A percentile compares a stretch with the other conserved stretches of the same genome.
Conservation (phyloP, 2,113 vertebrate species). For the Triplophysa siluroides region DNA sequence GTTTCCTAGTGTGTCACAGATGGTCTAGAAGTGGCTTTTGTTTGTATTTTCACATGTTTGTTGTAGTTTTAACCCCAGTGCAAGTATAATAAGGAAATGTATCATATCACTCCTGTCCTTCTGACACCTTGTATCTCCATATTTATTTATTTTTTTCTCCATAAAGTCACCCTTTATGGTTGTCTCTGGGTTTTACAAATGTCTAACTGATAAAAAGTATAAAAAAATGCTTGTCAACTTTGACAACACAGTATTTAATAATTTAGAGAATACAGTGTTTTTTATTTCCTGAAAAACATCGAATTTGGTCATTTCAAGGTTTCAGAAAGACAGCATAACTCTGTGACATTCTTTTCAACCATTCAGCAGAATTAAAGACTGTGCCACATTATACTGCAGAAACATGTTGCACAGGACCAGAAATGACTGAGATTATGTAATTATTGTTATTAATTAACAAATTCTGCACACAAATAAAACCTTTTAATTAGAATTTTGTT, state of each 20-base stretch:
- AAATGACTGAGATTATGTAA: not conserved
- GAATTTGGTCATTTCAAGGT: too few species aligned
- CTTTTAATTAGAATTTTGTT: not conserved
- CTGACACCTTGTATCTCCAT: too few species aligned
- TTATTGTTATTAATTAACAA: not conserved
- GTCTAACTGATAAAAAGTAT: too few species aligned
- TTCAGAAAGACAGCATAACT: not conserved
- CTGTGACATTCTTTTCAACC: not conserved
- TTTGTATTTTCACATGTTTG: constrained; percentile 3
- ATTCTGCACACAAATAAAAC: not conserved
- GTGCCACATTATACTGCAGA: too few species aligned
- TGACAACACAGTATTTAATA: too few species aligned
- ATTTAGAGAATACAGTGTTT: too few species aligned
- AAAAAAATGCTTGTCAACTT: too few species aligned
- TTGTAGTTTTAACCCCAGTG: not conserved
- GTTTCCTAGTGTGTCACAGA: not conserved
- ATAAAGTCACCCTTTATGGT: too few species aligned
- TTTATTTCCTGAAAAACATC: too few species aligned
- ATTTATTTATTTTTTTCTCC: too few species aligned
- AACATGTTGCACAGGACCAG: too few species aligned
- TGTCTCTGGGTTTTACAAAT: too few species aligned
- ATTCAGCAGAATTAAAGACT: not conserved
- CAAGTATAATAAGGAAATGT: not conserved
- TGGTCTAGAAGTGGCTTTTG: not conserved
- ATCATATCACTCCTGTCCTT: not conserved